Conservation (phyloP, 2,888 invertebrate species). For the Drosophila dives region DNA sequence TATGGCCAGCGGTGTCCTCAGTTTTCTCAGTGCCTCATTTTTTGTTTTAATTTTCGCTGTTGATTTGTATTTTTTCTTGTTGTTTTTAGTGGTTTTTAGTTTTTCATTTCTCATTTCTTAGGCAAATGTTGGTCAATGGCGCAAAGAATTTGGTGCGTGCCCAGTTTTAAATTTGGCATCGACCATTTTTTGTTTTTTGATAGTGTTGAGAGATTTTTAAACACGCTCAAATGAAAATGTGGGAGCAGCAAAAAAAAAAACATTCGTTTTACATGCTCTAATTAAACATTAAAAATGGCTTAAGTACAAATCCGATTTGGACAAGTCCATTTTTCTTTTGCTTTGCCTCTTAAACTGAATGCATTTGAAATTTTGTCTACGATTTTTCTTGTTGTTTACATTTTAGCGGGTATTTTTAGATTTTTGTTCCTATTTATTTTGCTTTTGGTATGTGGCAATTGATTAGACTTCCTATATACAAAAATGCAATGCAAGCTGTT, state of each 20-base stretch:
- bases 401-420: conserved; percentile 49
- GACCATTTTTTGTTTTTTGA: conserved; percentile 19
- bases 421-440: conserved; percentile 53
- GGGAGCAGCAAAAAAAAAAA: background rate
- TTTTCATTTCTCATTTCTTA: conserved; percentile 36
- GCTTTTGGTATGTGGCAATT: conserved; percentile 44
- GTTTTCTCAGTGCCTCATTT: conserved; percentile 47
- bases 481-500: conserved; percentile 39
- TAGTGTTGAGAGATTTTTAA: conserved; percentile 4
- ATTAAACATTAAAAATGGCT: conserved; percentile 34
- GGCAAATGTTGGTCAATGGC: conserved; percentile 73
- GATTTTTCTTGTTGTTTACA: conserved; percentile 41
- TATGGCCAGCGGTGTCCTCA: conserved; percentile 71
- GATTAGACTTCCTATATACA: conserved; percentile 65
- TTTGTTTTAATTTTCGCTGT: conserved; percentile 18
- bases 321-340: conserved; percentile 12
- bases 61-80: background rate
- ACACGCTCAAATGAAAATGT: conserved; percentile 6
- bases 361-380: conserved; percentile 20
- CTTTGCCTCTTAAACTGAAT: background rate
- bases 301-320: conserved; percentile 28
- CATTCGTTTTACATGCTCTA: conserved; percentile 17
- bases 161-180: conserved; percentile 53
- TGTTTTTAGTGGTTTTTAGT: conserved; percentile 13
- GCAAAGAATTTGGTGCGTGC: conserved; percentile 33